Evolutionary conservation across 2,888 invertebrate species (phyloP), one percentile per base, ranked within the genome.

Genomic region (Trilocha varians): DNA sequence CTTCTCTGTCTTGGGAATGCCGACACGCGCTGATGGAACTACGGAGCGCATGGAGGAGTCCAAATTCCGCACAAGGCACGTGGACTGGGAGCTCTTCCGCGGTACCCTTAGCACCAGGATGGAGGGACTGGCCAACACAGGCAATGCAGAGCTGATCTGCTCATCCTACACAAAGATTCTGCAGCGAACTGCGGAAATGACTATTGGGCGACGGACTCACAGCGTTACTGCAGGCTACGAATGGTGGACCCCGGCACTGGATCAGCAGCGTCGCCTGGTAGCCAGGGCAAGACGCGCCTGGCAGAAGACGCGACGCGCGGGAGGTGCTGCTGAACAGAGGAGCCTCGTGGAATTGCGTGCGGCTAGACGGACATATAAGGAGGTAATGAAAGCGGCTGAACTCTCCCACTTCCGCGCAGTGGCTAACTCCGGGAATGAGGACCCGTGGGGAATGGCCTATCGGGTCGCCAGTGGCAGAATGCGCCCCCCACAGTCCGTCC

Each of bases 1-100:
- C 1, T 36, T 33, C 9, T 25, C 73, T 79, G 53, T 49, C 5
- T 4, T 4, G 52, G 70, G 68, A 67, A 65, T 62, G 67, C 66
- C 57, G 68, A 69, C 72, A 73, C 73, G 3, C n/a, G 13, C 2
- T 3, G 13, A 14, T 1, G 4, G 13, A 1, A 5, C 11, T 1
- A 1, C 5, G 13, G 9, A 9, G 16, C 9, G 34, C 3, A 13
- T 2, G 3, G 39, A 17, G 18, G 16, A 11, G 8, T 15, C 6
- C 5, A 33, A 11, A 1, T 3, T 1, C 13, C 34, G 16, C 2
- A 3, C 6, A 33, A 6, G 33, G 9, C 16, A 11, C 11, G 25
- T 18, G 16, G 38, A 38, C 8, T 17, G 32, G 38, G 32, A 17
- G 5, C 25, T 18, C 11, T 16, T 18, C 16, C 32, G 38, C 9